Percentiles rank a stretch among this genome's conserved stretches.
Conservation (phyloP, 2,888 invertebrate genomes). For the Drosophila cyrtoloma region DNA sequence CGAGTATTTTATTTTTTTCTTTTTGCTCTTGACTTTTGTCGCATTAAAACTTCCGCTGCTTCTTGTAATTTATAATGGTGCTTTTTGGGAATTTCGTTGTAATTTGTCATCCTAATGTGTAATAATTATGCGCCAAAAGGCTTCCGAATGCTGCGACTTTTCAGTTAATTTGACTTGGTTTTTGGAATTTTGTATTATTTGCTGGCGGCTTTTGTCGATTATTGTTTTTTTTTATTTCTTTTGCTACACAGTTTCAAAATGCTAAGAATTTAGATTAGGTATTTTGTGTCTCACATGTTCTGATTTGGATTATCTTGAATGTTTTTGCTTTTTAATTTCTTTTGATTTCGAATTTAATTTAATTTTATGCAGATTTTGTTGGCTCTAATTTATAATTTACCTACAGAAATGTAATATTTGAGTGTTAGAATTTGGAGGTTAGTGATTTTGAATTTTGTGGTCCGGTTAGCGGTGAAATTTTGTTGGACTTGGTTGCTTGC, state of each 20-base stretch:
- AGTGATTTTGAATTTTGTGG: slow-evolving; percentile 50
- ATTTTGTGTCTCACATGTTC: slow-evolving; percentile 13
- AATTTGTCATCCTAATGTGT: slow-evolving; percentile 78
- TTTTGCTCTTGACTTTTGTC: slow-evolving; percentile 73
- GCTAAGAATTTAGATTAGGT: slow-evolving; percentile 22
- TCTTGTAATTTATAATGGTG: slow-evolving; percentile 78
- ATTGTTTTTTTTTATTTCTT: neutral
- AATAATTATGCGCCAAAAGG: slow-evolving; percentile 73
- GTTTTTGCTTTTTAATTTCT: slow-evolving; percentile 5
- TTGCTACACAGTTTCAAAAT: slow-evolving; percentile 22
- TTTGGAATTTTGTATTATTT: slow-evolving; percentile 23
- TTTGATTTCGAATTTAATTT: slow-evolving; percentile 16
- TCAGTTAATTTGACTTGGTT: slow-evolving; percentile 35
- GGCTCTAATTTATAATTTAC: neutral
- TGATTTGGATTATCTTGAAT: slow-evolving; percentile 8
- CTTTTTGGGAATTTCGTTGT: slow-evolving; percentile 65
- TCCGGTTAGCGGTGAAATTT: slow-evolving; percentile 37
- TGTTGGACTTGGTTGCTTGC: slow-evolving; percentile 50
- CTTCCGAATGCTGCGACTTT: slow-evolving; percentile 54
- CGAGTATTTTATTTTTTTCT: slow-evolving; percentile 33
- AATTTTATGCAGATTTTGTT: slow-evolving; percentile 16
- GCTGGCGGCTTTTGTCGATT: neutral
- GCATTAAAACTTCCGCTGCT: slow-evolving; percentile 79
- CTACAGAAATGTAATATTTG: slow-evolving; percentile 9
- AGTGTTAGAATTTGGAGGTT: slow-evolving; percentile 31